phyloP scores from a whole-genome alignment of 2,797 vertebrate species.

The Chloroceryle inda region DNA sequence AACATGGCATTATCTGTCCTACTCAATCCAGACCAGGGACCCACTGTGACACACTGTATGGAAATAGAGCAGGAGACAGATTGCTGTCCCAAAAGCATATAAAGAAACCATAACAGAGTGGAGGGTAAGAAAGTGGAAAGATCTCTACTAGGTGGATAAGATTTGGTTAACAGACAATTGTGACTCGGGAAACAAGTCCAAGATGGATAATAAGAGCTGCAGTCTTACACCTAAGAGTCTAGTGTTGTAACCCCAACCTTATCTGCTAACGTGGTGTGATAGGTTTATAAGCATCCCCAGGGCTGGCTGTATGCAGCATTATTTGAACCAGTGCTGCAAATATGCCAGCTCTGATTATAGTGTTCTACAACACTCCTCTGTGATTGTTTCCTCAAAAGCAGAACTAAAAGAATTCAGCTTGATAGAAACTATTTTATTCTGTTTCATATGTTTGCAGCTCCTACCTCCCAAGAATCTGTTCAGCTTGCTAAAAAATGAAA shows the following conservation, averaged over 20 bases:
- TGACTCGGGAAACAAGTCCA: background rate
- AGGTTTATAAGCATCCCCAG: background rate
- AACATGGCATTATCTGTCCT: background rate
- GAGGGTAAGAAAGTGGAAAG: background rate
- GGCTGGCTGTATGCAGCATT: background rate
- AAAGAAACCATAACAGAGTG: background rate
- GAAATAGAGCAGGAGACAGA: background rate
- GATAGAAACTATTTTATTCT: constrained; percentile 59
- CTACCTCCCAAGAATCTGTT: constrained; percentile 73
- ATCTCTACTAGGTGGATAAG: background rate
- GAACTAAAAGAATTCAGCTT: constrained; percentile 37
- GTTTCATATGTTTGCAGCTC: constrained; percentile 57
- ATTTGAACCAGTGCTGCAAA: background rate
- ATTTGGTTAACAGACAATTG: background rate
- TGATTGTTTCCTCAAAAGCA: constrained; percentile 72
- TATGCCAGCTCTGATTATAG: background rate
- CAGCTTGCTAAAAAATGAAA: constrained; percentile 70
- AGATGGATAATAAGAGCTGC: background rate
- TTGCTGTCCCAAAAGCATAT: background rate
- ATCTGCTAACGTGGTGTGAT: background rate
- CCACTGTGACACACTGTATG: background rate
- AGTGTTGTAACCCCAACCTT: background rate
- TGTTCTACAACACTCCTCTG: background rate
- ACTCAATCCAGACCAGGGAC: background rate
- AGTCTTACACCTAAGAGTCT: background rate